Conservation (phyloP, 2,113 vertebrate species). For the Elanoides forficatus region DNA sequence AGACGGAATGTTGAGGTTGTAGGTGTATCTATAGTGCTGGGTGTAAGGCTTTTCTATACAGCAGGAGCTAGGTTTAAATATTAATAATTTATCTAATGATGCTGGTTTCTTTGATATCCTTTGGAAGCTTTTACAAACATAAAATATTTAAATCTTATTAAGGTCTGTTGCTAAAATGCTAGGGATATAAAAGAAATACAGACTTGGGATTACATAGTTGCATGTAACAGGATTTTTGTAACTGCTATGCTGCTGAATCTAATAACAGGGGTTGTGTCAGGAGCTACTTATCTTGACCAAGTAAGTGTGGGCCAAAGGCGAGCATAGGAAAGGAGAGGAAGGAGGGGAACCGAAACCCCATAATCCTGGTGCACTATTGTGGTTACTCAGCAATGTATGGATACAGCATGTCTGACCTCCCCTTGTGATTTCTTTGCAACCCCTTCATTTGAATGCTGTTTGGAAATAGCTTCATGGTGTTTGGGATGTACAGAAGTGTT, state of each 20-base stretch:
- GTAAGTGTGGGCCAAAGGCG: not conserved
- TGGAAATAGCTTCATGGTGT: not conserved
- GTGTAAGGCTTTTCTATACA: not conserved
- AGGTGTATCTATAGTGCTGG: not conserved
- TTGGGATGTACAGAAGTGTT: not conserved
- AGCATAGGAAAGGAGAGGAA: not conserved
- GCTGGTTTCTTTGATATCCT: not conserved
- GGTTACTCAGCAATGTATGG: not conserved
- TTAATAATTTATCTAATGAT: slow-evolving; percentile 8
- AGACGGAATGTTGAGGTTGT: not conserved
- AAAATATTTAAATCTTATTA: slow-evolving; percentile 52
- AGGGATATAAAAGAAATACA: not conserved
- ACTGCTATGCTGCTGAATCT: not conserved
- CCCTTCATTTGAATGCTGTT: not conserved
- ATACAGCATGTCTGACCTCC: not conserved
- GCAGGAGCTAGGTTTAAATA: not conserved
- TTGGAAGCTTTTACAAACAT: slow-evolving; percentile 45
- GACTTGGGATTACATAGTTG: not conserved
- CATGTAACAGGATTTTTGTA: not conserved
- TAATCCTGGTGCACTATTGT: not conserved
- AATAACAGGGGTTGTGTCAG: not conserved
- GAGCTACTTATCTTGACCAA: not conserved
- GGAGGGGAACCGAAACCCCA: not conserved
- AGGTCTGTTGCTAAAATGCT: not conserved
- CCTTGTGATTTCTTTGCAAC: not conserved